Conservation (phyloP, 2,888 invertebrate genomes). For the Troides oblongomaculatus region DNA sequence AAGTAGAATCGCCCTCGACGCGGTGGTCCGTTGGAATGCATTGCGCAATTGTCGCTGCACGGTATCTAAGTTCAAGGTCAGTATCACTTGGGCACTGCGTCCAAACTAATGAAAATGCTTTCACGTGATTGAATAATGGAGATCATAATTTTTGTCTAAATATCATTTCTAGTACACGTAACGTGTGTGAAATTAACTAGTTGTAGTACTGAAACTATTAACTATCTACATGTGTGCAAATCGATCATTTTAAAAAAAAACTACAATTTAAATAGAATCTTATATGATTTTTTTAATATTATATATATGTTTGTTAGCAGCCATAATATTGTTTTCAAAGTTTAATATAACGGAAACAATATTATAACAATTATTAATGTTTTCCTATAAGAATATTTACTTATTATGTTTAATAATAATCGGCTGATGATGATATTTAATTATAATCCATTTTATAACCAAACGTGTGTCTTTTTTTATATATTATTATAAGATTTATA, state of each 20-base stretch:
- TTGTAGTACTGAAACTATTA: too few species aligned
- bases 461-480: background rate
- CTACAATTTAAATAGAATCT: background rate
- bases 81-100: background rate
- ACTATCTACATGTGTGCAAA: background rate
- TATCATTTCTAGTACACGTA: background rate
- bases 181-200: background rate
- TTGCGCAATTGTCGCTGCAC: conserved; percentile 8
- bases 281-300: too few species aligned
- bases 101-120: conserved; percentile 22
- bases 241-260: background rate
- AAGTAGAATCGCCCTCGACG: background rate
- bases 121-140: background rate
- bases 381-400: too few species aligned
- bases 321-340: too few species aligned
- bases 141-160: background rate
- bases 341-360: too few species aligned
- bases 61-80: conserved; percentile 16
- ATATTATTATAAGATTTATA: background rate
- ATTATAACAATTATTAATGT: too few species aligned
- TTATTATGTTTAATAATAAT: too few species aligned
- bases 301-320: too few species aligned
- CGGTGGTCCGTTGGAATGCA: conserved; percentile 1
- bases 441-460: too few species aligned
- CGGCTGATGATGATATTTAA: too few species aligned